Evolutionary conservation across 1,140 invertebrate genomes (phyloP).

Genomic region (Pachypeltis micranthus): DNA sequence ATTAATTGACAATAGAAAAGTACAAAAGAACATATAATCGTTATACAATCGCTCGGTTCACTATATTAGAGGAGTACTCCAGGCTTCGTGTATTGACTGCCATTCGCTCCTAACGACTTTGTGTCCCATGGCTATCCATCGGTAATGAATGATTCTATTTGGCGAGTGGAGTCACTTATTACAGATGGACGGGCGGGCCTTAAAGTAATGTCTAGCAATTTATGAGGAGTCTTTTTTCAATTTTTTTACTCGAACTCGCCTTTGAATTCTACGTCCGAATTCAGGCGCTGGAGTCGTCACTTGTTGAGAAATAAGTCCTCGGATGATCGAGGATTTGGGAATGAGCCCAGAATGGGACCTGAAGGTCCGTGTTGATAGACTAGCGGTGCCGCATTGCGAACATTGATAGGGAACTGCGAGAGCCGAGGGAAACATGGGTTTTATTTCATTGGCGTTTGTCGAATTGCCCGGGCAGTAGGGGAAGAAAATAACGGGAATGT

Average conservation of each 20-base stretch:
- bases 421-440: constrained; percentile 43
- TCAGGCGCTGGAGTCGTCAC: background rate
- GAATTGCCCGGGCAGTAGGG: constrained; percentile 43
- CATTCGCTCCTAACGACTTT: too few species aligned
- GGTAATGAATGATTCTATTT: constrained; percentile 3
- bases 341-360: too few species aligned
- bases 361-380: too few species aligned
- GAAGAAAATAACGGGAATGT: constrained; percentile 46
- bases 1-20: too few species aligned
- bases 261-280: background rate
- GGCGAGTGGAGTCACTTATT: background rate
- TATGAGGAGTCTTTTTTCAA: background rate
- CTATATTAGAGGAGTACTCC: too few species aligned
- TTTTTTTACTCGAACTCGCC: constrained; percentile 7
- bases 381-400: constrained; percentile 22
- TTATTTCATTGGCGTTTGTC: constrained; percentile 34
- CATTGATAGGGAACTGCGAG: constrained; percentile 36
- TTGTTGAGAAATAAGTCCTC: background rate
- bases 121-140: constrained; percentile 9
- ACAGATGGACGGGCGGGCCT: constrained; percentile 2
- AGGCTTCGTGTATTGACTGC: too few species aligned
- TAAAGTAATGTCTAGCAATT: background rate
- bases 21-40: too few species aligned
- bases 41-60: too few species aligned
- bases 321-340: too few species aligned